Evolutionary conservation across 2,888 invertebrate genomes (phyloP).

Genomic region (Caenorhabditis panamensis): DNA sequence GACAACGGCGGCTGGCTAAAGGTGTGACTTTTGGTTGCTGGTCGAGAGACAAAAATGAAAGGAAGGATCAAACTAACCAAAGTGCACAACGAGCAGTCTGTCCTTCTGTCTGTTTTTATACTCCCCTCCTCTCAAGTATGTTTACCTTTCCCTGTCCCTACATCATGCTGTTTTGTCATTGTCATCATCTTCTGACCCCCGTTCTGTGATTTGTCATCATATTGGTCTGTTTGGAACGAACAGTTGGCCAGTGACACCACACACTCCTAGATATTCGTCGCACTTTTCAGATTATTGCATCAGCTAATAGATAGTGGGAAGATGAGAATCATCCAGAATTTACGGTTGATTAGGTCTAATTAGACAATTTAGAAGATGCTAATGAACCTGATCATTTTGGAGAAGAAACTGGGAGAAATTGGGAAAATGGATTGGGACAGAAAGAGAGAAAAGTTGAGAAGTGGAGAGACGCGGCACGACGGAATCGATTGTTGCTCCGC

Average conservation of each 20-base stretch:
- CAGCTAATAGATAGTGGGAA: constrained; percentile 4
- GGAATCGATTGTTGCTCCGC: too few species aligned
- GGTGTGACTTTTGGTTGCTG: too few species aligned
- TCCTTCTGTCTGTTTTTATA: constrained; percentile 16
- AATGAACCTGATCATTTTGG: constrained; percentile 20
- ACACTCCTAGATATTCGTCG: constrained; percentile 8
- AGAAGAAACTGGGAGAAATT: too few species aligned
- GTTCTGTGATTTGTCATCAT: constrained; percentile 50
- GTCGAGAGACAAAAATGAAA: too few species aligned
- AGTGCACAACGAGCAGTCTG: constrained; percentile 18
- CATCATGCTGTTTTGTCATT: constrained; percentile 25
- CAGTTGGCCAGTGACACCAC: constrained; percentile 12
- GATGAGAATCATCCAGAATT: constrained; percentile 8
- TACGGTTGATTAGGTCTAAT: constrained; percentile 11
- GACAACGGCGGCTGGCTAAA: too few species aligned
- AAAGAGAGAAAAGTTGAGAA: neutral
- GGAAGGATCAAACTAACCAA: too few species aligned
- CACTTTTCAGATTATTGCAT: constrained; percentile 35
- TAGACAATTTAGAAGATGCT: constrained; percentile 5
- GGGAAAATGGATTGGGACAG: neutral
- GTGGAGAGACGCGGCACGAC: constrained; percentile 8
- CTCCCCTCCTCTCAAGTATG: neutral
- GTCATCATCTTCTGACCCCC: constrained; percentile 38
- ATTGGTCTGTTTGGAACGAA: neutral
- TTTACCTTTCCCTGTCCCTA: neutral